Evolutionary conservation across 1,140 invertebrate species (phyloP), one percentile per base, ranked within the genome.

Genomic region (Drosophila guanche): DNA sequence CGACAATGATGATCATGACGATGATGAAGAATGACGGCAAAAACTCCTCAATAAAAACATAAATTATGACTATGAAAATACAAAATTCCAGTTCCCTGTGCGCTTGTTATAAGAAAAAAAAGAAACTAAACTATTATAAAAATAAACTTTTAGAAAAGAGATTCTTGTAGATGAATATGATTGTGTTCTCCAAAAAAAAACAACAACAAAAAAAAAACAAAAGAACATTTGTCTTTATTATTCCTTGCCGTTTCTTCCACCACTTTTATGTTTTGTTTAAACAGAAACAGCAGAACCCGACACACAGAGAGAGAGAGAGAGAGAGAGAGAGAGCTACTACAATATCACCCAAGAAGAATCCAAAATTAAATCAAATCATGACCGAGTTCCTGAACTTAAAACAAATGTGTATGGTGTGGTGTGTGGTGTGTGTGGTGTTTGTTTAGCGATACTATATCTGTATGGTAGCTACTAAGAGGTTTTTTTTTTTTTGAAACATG

Each of bases 101-200:
- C 50, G 62, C 83, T 85, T 85, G 65, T 86, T 86, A 81, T 85
- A 86, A 85, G 65, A 77, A 59, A 63, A 59, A 63, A 51, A 37
- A 63, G 53, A 54, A 73, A 65, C 52, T 72, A 72, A 76, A 76
- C 52, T 59, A 76, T 37, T 69, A 40, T 20, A 23, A 72, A 37
- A 85, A 85, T 85, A 80, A 85, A 81, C 73, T 77, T 85, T 80
- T 86, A 81, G 73, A 80, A 76, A 81, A 63, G 67, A 77, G 68
- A 79, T 69, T 46, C 55, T 66, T 85, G 66, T 79, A 57, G 47
- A 74, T 46, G 42, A 60, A 73, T 12, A 57, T 69, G 27, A 55
- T 65, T 73, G 23, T 62, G 40, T 51, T 72, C 58, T 63, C 29
- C 45, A 51, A 42, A 55, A 42, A n/a, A 55, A n/a, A 7, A n/a